Evolutionary conservation across 1,140 invertebrate species (phyloP).

Genomic region (Atta colombica): DNA sequence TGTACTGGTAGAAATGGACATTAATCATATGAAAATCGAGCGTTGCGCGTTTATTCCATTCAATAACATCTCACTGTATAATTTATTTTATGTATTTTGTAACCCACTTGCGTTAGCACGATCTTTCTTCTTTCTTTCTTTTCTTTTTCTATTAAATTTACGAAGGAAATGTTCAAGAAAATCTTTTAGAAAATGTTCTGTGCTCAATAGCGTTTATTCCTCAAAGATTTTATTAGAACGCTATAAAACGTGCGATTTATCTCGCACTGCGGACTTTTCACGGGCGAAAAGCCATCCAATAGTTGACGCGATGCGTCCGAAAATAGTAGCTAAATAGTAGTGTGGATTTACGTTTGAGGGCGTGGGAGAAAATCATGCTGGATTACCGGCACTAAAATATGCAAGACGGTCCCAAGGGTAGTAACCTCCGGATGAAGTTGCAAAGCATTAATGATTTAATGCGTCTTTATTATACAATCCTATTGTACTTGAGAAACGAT

Average conservation of each 20-base stretch:
- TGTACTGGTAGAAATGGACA: too few species aligned
- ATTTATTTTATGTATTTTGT: background rate
- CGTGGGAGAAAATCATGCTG: constrained; percentile 40
- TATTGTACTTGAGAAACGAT: background rate
- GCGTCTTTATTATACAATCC: constrained; percentile 25
- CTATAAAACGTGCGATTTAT: constrained; percentile 43
- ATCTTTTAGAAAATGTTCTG: background rate
- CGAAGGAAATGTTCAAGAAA: background rate
- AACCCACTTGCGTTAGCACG: too few species aligned
- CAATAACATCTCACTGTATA: too few species aligned
- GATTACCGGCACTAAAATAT: constrained; percentile 68
- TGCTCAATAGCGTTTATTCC: background rate
- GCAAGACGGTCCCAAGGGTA: constrained; percentile 52
- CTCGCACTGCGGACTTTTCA: constrained; percentile 11
- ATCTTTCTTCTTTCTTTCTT: background rate
- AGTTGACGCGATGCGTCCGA: constrained; percentile 21
- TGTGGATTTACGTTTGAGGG: background rate
- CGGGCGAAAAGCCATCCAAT: background rate
- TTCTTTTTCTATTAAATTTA: background rate
- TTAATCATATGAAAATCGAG: background rate
- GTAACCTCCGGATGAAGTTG: constrained; percentile 53
- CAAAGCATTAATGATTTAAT: constrained; percentile 63
- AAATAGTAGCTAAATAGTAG: constrained; percentile 49
- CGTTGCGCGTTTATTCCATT: background rate
- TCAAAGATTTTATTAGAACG: constrained; percentile 30